phyloP scores from a whole-genome alignment of 53 echinoderm and acorn worm genomes.

The Echinometra lucunter region DNA sequence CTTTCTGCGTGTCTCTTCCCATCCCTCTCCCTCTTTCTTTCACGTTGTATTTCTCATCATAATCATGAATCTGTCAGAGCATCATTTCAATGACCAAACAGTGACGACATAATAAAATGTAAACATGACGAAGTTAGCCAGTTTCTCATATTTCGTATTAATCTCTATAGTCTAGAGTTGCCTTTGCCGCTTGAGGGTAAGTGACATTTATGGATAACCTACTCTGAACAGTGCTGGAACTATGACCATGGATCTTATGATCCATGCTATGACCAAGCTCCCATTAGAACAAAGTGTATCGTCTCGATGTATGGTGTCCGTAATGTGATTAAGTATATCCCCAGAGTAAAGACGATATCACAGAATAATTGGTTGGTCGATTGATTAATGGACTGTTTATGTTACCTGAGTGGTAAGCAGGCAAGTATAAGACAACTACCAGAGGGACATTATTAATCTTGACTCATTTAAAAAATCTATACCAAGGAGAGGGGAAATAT shows the following conservation, averaged over 20 bases:
- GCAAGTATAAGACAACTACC: no score
- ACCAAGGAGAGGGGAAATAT: no score
- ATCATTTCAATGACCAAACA: neutral
- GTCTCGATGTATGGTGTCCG: neutral
- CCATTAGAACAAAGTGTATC: neutral
- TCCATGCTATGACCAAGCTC: neutral
- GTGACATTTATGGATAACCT: no score
- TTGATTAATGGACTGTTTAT: neutral
- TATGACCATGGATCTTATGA: no score
- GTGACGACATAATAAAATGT: neutral
- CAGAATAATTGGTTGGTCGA: neutral
- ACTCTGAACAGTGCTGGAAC: no score
- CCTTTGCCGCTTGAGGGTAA: neutral
- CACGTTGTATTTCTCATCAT: neutral
- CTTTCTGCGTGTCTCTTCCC: no score
- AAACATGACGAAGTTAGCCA: neutral
- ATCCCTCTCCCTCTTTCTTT: neutral
- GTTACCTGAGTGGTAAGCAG: no score
- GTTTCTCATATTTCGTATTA: no score
- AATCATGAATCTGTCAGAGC: neutral
- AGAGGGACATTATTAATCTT: no score
- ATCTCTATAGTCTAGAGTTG: neutral
- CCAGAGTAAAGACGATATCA: neutral
- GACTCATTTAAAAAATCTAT: no score
- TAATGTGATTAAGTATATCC: neutral